phyloP scores from a whole-genome alignment of 2,888 invertebrate species.

The Calliphora vomitoria region DNA sequence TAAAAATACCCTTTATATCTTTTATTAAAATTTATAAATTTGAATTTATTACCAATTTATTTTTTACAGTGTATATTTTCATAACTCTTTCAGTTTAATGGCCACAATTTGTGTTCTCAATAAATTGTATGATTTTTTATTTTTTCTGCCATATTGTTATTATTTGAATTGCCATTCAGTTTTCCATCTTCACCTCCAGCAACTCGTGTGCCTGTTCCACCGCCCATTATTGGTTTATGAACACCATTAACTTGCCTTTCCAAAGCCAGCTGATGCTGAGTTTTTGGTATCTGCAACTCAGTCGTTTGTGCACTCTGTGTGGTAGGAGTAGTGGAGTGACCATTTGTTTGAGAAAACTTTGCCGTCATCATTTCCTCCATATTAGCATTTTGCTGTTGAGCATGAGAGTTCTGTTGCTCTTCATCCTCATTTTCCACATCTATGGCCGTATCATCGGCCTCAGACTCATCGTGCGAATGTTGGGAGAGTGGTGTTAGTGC shows the following conservation, averaged over 20 bases:
- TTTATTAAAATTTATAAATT: slow-evolving; percentile 9
- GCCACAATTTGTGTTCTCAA: slow-evolving; percentile 47
- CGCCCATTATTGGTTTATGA: slow-evolving; percentile 26
- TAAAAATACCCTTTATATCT: background rate
- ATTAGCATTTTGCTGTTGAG: slow-evolving; percentile 40
- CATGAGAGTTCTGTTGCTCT: slow-evolving; percentile 63
- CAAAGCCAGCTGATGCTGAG: slow-evolving; percentile 63
- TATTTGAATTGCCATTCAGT: slow-evolving; percentile 61
- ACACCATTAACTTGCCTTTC: slow-evolving; percentile 68
- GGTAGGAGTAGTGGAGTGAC: slow-evolving; percentile 48
- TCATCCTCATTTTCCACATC: slow-evolving; percentile 82
- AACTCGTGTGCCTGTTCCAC: background rate
- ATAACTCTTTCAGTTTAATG: background rate
- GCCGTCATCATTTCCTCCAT: slow-evolving; percentile 62
- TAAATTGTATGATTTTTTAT: slow-evolving; percentile 70
- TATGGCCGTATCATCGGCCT: slow-evolving; percentile 81
- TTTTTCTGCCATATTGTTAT: slow-evolving; percentile 61
- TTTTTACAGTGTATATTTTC: slow-evolving; percentile 16
- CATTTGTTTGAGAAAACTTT: slow-evolving; percentile 72
- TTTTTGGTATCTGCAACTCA: slow-evolving; percentile 66
- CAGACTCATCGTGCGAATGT: slow-evolving; percentile 77
- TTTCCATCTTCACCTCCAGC: slow-evolving; percentile 30
- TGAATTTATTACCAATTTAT: background rate
- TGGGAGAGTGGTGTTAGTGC: slow-evolving; percentile 65
- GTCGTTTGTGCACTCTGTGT: slow-evolving; percentile 19